Evolutionary conservation across 2,888 invertebrate genomes (phyloP).

Genomic region (Rugalucina vietnamica): DNA sequence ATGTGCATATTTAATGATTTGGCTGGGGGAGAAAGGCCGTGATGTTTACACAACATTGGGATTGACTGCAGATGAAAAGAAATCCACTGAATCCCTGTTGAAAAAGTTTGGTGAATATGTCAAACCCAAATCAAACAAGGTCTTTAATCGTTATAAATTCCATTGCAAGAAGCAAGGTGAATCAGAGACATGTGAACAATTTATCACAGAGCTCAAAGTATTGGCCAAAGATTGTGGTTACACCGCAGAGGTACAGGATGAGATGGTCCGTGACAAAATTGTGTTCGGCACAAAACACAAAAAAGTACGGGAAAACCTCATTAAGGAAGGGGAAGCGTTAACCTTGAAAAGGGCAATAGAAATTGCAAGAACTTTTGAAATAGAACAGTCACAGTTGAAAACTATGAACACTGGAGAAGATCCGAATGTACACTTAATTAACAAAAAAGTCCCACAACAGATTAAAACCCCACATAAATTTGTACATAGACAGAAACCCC

Average conservation of each 20-base stretch:
- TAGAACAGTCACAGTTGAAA: conserved; percentile 36
- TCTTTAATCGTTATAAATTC: conserved; percentile 52
- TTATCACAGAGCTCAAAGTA: conserved; percentile 47
- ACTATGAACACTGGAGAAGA: conserved; percentile 42
- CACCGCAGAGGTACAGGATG: conserved; percentile 35
- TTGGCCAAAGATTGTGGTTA: conserved; percentile 57
- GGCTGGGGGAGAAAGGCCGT: conserved; percentile 53
- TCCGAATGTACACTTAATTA: conserved; percentile 22
- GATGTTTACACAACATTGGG: conserved; percentile 32
- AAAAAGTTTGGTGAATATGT: conserved; percentile 39
- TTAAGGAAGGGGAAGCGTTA: conserved; percentile 43
- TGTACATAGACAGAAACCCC: background rate
- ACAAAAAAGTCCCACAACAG: too few species aligned
- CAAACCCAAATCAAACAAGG: conserved; percentile 43
- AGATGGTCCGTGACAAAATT: conserved; percentile 53
- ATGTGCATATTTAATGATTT: conserved; percentile 40
- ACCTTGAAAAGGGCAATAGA: conserved; percentile 46
- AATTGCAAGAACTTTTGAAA: conserved; percentile 38
- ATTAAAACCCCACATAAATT: background rate
- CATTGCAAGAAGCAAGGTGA: conserved; percentile 38
- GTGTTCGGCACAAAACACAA: conserved; percentile 37
- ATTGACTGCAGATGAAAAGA: conserved; percentile 37
- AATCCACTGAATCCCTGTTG: conserved; percentile 15
- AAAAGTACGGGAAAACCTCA: conserved; percentile 48
- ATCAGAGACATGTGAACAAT: conserved; percentile 45